Evolutionary conservation across 2,888 invertebrate species (phyloP), one percentile per base, ranked within the genome.

Genomic region (Acrobeloides nanus): DNA sequence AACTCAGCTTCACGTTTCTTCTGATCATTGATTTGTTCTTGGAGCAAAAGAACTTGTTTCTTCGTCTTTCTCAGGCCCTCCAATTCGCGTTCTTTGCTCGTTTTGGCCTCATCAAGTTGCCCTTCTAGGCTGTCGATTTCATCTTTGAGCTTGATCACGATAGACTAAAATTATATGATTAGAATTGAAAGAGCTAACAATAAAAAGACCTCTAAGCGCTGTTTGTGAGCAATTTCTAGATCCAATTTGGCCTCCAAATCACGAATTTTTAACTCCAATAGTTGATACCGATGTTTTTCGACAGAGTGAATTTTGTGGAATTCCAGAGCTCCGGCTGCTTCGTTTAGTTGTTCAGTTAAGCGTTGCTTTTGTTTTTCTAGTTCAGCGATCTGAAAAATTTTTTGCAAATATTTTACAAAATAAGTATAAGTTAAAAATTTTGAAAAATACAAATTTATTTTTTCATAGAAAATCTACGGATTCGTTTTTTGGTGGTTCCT

Each of bases 171-270:
- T 2, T 20, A 29, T n/a, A n/a, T n/a, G n/a, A n/a, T n/a, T n/a
- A n/a, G n/a, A n/a, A n/a, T n/a, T 8, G 15, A 33, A 3, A n/a
- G 21, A 18, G 25, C 10, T 23, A 12, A 38, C 21, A 18, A 8
- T n/a, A 44, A 21, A 23, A 44, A 2, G 8, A 61, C 62, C 78
- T 93, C 92, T 5, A 89, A 79, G n/a, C 90, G 82, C 1, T 84
- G 81, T 59, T 85, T 83, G 0, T 87, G 86, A 0, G 89, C 87
- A 67, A 85, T 84, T 72, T 93, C 92, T 61, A 92, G 79, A 60
- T 92, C 92, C 44, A 90, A 77, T 66, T 86, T 86, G 2, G 88
- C 86, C 75, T 93, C 90, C 49, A 92, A 76, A 73, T 93, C 92
- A 77, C 84, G 82, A 44, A 87, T 83, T 75, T 87, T 84, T 67